Evolutionary conservation across 2,888 invertebrate genomes (phyloP).

Genomic region (Troglohyphantes excavatus): DNA sequence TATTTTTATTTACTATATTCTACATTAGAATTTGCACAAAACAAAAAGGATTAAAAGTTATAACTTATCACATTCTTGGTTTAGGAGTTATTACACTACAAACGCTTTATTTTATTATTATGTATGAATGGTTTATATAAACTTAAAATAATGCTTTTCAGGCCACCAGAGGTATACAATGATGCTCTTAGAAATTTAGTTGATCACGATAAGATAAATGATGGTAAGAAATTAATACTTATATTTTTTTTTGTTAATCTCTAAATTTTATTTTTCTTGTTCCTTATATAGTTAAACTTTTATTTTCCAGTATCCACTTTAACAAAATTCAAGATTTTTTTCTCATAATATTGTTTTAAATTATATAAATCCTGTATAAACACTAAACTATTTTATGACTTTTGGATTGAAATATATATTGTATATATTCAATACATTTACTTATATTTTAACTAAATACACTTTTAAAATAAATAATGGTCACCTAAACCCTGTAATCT

Average conservation of each 20-base stretch:
- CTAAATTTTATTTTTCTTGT: neutral
- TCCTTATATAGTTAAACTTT: neutral
- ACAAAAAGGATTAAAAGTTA: constrained; percentile 59
- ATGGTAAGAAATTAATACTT: constrained; percentile 39
- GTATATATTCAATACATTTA: too few relatives aligned
- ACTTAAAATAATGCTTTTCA: constrained; percentile 35
- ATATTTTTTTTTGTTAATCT: neutral
- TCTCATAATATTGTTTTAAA: neutral
- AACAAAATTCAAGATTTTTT: neutral
- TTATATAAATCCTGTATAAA: too few relatives aligned
- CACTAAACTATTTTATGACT: too few relatives aligned
- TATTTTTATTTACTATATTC: too few relatives aligned
- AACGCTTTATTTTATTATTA: neutral
- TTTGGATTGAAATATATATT: too few relatives aligned
- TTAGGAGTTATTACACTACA: neutral
- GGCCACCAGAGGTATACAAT: constrained; percentile 77
- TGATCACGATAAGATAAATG: constrained; percentile 74
- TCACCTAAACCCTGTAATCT: too few relatives aligned
- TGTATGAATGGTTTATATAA: neutral
- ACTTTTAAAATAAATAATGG: too few relatives aligned
- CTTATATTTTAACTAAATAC: too few relatives aligned
- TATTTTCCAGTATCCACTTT: neutral
- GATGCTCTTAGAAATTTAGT: constrained; percentile 76
- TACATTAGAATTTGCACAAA: constrained; percentile 39
- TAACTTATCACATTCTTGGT: constrained; percentile 13